A percentile compares a stretch with the other conserved stretches of the same genome.
Evolutionary conservation across 2,797 vertebrate species (phyloP).

Genomic region (Aldrovandia affinis): DNA sequence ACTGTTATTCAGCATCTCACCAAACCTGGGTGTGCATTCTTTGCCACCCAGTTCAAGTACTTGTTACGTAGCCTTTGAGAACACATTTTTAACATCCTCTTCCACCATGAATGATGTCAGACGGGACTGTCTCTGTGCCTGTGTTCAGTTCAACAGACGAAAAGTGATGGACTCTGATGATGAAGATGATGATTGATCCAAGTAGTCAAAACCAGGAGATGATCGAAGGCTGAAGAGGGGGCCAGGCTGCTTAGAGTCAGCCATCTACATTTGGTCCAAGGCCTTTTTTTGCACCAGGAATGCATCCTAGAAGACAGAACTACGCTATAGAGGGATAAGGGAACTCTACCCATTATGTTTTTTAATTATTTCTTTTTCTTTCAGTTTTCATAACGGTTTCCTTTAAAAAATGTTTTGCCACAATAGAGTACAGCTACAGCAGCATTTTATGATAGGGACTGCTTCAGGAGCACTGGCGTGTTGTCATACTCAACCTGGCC

Average conservation of each 20-base stretch:
- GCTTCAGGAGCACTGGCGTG: slow-evolving; percentile 42
- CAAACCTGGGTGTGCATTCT: neutral
- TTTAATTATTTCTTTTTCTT: slow-evolving; percentile 44
- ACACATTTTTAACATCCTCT: neutral
- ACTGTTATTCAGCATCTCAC: neutral
- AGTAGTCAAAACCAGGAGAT: slow-evolving; percentile 30
- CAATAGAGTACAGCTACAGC: slow-evolving; percentile 33
- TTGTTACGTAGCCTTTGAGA: neutral
- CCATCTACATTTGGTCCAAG: slow-evolving; percentile 43
- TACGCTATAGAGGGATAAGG: slow-evolving; percentile 36
- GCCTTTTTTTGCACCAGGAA: slow-evolving; percentile 32
- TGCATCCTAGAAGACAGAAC: slow-evolving; percentile 51
- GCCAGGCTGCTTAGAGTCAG: slow-evolving; percentile 33
- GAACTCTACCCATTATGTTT: slow-evolving; percentile 41
- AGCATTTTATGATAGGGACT: slow-evolving; percentile 48
- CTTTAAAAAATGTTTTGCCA: slow-evolving; percentile 48
- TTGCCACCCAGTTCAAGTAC: neutral
- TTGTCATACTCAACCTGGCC: slow-evolving; percentile 32
- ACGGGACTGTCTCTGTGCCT: slow-evolving; percentile 30
- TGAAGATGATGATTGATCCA: slow-evolving; percentile 81
- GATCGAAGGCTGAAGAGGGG: slow-evolving; percentile 35
- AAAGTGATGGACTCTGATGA: slow-evolving; percentile 98
- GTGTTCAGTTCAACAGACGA: slow-evolving; percentile 89
- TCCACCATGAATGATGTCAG: neutral
- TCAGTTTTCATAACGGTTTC: slow-evolving; percentile 40